Evolutionary conservation across 2,797 vertebrate species (phyloP), one percentile per base, ranked within the genome.

Genomic region (Echiichthys vipera): DNA sequence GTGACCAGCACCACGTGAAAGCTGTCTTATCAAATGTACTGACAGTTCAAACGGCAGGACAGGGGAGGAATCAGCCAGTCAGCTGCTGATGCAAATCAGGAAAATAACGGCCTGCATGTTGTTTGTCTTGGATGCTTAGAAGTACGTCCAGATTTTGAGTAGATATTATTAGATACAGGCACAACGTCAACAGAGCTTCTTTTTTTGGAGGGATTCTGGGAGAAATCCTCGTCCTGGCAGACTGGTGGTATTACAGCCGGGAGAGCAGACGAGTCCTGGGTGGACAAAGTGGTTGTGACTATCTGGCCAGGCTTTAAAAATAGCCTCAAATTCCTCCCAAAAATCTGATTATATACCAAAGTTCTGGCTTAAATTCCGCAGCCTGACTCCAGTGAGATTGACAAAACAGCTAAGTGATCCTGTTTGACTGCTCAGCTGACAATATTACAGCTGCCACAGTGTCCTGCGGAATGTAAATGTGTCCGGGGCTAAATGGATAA

Each of bases 281-380:
- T 27, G 5, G n/a, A 61, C 54, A 43, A 30, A 24, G 12, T 10
- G 45, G 5, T 36, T 1, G 11, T 51, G 61, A 57, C 40, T 73
- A 25, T 74, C 39, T 32, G 54, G 37, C 36, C 32, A 47, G 58
- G 66, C 72, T 61, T 67, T 65, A 40, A 74, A 84, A 72, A 75
- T 43, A 74, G 17, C 43, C 15, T 17, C 43, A 79, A 61, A 86
- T 81, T 68, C 62, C 63, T 57, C 47, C 11, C 0, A 65, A 74
- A 78, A 81, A 89, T 79, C 80, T 2, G 77, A 86, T 76, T 83
- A 81, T 32, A 34, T 34, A 50, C 51, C 51, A 70, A 58, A 71
- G 1, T 9, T 71, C 53, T 36, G 66, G 64, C 74, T 72, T 36
- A 32, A 59, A 58, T 27, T 66, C 37, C 14, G 9, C 51, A 46